Evolutionary conservation across 1,140 invertebrate species (phyloP).

Genomic region (Nasonia giraulti): DNA sequence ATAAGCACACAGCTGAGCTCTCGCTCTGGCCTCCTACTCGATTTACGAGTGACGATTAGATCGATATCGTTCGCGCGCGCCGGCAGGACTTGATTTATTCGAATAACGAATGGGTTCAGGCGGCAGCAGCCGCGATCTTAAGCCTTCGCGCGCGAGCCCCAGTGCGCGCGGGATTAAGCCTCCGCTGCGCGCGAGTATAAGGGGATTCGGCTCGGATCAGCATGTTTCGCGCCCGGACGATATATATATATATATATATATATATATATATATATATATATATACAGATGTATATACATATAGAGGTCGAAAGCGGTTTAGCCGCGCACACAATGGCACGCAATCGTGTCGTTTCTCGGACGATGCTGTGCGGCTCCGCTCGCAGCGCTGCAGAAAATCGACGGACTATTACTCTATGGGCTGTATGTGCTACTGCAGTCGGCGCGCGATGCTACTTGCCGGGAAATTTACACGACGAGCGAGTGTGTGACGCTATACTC

Average conservation of each 20-base stretch:
- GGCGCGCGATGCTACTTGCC: not conserved
- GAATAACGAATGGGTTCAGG: constrained; percentile 44
- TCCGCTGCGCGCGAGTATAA: not conserved
- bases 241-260: not conserved
- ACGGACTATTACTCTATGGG: constrained; percentile 14
- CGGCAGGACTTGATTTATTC: constrained; percentile 39
- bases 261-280: not conserved
- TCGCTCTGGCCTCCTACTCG: not conserved
- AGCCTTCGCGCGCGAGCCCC: not conserved
- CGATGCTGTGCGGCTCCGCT: not conserved
- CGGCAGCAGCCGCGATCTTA: constrained; percentile 24
- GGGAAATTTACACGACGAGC: constrained; percentile 32
- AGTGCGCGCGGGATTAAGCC: constrained; percentile 15
- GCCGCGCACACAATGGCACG: constrained; percentile 12
- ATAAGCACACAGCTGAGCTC: not conserved
- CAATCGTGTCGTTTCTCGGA: constrained; percentile 27
- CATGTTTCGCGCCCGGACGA: constrained; percentile 12
- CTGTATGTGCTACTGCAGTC: not conserved
- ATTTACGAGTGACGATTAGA: constrained; percentile 50
- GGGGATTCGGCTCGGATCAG: constrained; percentile 40
- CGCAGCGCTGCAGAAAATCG: constrained; percentile 22
- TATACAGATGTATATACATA: not conserved
- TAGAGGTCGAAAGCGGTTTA: constrained; percentile 37
- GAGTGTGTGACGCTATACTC: not conserved
- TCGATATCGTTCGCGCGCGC: constrained; percentile 28